phyloP scores from a whole-genome alignment of 1,140 invertebrate species.

The Xylocopa sonorina region DNA sequence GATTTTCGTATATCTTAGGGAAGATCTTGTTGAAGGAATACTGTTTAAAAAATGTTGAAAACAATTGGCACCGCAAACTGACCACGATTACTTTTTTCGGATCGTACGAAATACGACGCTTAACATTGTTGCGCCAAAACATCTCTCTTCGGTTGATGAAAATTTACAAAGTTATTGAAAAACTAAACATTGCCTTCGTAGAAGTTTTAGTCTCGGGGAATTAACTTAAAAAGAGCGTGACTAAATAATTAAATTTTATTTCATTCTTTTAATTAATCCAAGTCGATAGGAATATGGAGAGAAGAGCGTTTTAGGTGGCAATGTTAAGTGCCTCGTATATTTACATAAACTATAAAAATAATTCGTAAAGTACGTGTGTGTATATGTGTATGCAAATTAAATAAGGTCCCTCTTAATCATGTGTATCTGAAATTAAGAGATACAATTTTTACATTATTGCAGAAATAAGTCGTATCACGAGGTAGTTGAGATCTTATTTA shows the following conservation, averaged over 20 bases:
- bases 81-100: neutral
- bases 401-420: constrained; percentile 22
- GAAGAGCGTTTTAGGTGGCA: neutral
- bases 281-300: neutral
- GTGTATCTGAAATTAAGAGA: constrained; percentile 9
- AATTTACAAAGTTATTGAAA: neutral
- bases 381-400: constrained; percentile 14
- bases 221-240: neutral
- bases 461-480: constrained; percentile 49
- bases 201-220: neutral
- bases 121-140: neutral
- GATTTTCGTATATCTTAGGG: constrained; percentile 17
- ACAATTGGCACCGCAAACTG: constrained; percentile 28
- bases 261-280: neutral
- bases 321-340: constrained; percentile 3
- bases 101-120: constrained; percentile 10
- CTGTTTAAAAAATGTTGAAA: constrained; percentile 22
- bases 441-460: constrained; percentile 27
- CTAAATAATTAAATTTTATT: neutral
- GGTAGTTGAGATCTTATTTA: constrained; percentile 50
- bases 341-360: constrained; percentile 10
- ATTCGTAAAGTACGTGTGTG: no score
- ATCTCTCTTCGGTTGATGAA: neutral
- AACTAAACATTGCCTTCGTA: no score
- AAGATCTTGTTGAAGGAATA: constrained; percentile 31